Percentiles rank a stretch among this genome's conserved stretches.
Conservation (phyloP, 2,888 invertebrate species). For the Teleiodes luculella region DNA sequence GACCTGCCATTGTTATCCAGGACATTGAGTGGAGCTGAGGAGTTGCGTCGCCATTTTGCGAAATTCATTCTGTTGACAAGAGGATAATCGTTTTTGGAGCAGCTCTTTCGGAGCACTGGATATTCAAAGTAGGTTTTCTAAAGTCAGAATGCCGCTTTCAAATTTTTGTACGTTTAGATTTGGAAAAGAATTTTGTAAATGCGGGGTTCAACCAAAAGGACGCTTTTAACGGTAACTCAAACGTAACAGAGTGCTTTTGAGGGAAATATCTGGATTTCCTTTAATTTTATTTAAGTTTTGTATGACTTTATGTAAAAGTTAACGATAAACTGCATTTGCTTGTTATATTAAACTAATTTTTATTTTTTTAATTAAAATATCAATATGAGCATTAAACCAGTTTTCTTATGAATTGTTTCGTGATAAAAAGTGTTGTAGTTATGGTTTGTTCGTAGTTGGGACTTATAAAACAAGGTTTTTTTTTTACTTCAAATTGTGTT, state of each 20-base stretch:
- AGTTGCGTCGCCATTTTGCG: constrained; percentile 39
- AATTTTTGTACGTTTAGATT: constrained; percentile 6
- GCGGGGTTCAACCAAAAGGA: constrained; percentile 1
- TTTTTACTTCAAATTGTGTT: too few species aligned
- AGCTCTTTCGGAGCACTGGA: constrained; percentile 18
- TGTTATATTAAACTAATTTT: too few species aligned
- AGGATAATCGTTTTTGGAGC: constrained; percentile 42
- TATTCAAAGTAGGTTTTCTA: constrained; percentile 16
- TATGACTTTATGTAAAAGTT: too few species aligned
- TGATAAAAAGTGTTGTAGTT: too few species aligned
- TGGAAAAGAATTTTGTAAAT: constrained; percentile 5
- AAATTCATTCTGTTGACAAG: constrained; percentile 27
- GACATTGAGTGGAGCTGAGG: constrained; percentile 28
- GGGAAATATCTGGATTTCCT: background rate
- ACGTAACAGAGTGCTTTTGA: constrained; percentile 1
- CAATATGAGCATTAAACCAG: too few species aligned
- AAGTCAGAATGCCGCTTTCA: constrained; percentile 7
- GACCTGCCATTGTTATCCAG: background rate
- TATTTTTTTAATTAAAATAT: too few species aligned
- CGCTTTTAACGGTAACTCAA: constrained; percentile 3
- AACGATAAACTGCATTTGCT: too few species aligned
- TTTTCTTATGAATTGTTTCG: too few species aligned
- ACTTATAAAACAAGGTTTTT: too few species aligned
- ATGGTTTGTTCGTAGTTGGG: too few species aligned
- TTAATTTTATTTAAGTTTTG: background rate